Evolutionary conservation across 2,113 vertebrate genomes (phyloP).

Genomic region (Neolamprologus caudopunctatus): DNA sequence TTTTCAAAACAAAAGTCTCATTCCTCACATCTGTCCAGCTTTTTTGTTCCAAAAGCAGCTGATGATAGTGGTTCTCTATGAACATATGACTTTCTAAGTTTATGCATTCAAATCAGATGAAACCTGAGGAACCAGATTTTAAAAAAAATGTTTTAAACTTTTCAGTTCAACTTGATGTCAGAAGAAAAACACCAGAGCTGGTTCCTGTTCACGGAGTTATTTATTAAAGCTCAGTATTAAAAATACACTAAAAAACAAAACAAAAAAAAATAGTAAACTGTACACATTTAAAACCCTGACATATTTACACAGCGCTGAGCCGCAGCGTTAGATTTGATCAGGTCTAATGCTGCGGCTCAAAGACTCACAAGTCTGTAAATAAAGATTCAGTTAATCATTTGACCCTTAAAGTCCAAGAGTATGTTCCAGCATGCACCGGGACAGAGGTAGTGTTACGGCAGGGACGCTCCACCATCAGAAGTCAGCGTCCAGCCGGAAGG

Average conservation of each 20-base stretch:
- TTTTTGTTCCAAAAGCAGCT: not conserved
- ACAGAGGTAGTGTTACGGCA: no score
- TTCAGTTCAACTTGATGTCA: not conserved
- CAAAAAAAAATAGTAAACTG: not conserved
- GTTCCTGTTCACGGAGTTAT: not conserved
- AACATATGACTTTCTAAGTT: not conserved
- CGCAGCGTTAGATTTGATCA: no score
- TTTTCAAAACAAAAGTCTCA: not conserved
- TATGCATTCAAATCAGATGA: not conserved
- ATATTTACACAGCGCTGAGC: no score
- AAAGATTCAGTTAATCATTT: no score
- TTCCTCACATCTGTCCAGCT: not conserved
- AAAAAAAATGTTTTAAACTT: not conserved
- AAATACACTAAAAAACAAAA: not conserved
- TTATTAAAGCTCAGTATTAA: not conserved
- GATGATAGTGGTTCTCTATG: not conserved
- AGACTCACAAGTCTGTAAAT: no score
- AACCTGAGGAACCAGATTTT: not conserved
- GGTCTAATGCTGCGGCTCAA: no score
- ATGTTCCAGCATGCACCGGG: no score
- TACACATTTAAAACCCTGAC: not conserved
- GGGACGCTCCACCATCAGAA: no score
- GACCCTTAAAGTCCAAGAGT: no score
- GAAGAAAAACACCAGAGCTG: not conserved
- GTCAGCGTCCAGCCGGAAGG: constrained; percentile 86